Evolutionary conservation across 2,113 vertebrate species (phyloP).

Genomic region (Vicugna pacos): DNA sequence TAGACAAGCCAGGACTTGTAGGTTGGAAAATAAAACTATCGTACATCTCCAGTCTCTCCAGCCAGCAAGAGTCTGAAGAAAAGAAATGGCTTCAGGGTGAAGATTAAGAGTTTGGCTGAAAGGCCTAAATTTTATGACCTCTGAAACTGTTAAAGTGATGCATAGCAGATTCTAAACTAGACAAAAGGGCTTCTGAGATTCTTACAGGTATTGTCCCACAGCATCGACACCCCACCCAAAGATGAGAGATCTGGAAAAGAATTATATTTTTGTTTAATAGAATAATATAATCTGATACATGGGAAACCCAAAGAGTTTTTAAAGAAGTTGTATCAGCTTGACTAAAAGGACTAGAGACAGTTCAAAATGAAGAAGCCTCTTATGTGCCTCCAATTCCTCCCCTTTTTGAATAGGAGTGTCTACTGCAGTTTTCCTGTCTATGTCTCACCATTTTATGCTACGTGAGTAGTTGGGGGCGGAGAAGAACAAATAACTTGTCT

Average conservation of each 20-base stretch:
- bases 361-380: background rate
- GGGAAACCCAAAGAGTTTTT: background rate
- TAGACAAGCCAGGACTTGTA: background rate
- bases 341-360: background rate
- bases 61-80: background rate
- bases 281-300: background rate
- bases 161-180: background rate
- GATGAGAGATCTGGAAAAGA: background rate
- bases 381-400: background rate
- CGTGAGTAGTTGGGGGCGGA: background rate
- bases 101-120: background rate
- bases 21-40: background rate
- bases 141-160: background rate
- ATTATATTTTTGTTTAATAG: background rate
- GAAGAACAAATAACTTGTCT: background rate
- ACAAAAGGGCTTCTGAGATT: background rate
- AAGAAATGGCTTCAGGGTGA: background rate
- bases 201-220: background rate
- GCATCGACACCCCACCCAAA: background rate
- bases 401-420: background rate
- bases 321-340: background rate
- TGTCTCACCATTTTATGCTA: background rate
- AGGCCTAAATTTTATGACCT: background rate
- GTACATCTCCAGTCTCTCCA: background rate
- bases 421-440: background rate